Evolutionary conservation across 2,888 invertebrate species (phyloP).

Genomic region (Acanthosepion lycidas): DNA sequence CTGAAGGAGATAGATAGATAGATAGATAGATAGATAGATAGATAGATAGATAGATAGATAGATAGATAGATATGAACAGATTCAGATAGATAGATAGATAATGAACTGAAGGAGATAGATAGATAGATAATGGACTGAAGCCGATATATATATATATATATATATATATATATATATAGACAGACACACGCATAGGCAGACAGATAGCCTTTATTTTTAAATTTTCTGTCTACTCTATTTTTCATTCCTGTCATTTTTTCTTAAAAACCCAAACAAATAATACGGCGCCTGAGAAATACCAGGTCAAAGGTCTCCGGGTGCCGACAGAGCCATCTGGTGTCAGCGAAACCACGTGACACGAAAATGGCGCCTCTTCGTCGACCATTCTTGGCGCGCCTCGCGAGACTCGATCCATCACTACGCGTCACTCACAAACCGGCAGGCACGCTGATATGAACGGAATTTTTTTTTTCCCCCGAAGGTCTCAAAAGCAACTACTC

Average conservation of each 20-base stretch:
- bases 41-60: too few species aligned
- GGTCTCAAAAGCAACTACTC: neutral
- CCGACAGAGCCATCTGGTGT: slow-evolving; percentile 33
- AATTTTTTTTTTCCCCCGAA: neutral
- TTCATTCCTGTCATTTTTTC: neutral
- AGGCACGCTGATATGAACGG: neutral
- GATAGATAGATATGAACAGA: too few species aligned
- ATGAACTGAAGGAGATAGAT: too few species aligned
- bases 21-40: too few species aligned
- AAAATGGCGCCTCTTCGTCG: neutral
- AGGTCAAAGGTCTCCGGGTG: neutral
- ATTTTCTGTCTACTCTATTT: too few species aligned
- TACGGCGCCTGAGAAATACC: neutral
- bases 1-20: too few species aligned
- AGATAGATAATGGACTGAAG: too few species aligned
- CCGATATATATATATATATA: too few species aligned
- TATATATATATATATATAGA: too few species aligned
- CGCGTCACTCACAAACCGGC: neutral
- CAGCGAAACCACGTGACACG: neutral
- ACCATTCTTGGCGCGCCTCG: neutral
- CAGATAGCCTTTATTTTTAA: too few species aligned
- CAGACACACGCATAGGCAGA: too few species aligned
- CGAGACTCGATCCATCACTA: neutral
- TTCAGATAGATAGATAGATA: too few species aligned
- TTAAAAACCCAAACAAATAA: neutral